Percentiles rank a stretch among this genome's conserved stretches.
Evolutionary conservation across 2,797 vertebrate genomes (phyloP).

Genomic region (Hemitrygon akajei): DNA sequence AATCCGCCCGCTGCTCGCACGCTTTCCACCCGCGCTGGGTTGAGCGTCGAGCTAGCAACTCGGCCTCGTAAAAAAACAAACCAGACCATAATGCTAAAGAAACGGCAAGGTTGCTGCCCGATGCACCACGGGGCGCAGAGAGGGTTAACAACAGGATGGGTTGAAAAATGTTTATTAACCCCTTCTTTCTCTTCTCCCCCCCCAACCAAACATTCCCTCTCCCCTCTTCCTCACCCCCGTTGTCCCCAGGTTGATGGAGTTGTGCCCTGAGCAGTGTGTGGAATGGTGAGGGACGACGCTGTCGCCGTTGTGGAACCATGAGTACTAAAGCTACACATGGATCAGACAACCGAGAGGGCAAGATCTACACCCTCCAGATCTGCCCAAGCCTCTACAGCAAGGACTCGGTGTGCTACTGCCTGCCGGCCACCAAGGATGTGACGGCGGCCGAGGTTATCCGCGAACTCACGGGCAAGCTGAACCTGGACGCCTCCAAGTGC

Average conservation of each 20-base stretch:
- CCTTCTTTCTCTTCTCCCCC: too few relatives aligned
- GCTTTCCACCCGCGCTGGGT: too few relatives aligned
- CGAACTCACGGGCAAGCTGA: constrained; percentile 61
- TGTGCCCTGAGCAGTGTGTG: constrained; percentile 59
- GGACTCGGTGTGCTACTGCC: constrained; percentile 65
- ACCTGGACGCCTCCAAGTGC: constrained; percentile 67
- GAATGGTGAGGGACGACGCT: constrained; percentile 76
- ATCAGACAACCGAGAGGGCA: constrained; percentile 63
- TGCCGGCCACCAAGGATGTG: constrained; percentile 80
- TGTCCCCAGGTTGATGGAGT: constrained; percentile 56
- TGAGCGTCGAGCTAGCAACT: too few relatives aligned
- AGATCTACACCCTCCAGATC: constrained; percentile 78
- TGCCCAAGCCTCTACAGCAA: constrained; percentile 74
- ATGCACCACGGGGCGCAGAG: too few relatives aligned
- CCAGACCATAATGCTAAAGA: too few relatives aligned
- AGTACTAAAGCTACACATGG: constrained; percentile 79
- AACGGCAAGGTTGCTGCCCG: too few relatives aligned
- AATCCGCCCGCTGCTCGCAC: too few relatives aligned
- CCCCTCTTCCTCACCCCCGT: neutral
- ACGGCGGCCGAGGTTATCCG: constrained; percentile 66
- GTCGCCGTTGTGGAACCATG: constrained; percentile 71
- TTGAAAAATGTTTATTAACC: too few relatives aligned
- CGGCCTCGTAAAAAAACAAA: too few relatives aligned
- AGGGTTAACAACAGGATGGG: too few relatives aligned
- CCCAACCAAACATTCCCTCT: too few relatives aligned